These are phyloP conservation scores for Phymanthus crucifer DNA, from an alignment of 92 coral and sea anemone genomes.

Conservation along the genomic window DNA sequence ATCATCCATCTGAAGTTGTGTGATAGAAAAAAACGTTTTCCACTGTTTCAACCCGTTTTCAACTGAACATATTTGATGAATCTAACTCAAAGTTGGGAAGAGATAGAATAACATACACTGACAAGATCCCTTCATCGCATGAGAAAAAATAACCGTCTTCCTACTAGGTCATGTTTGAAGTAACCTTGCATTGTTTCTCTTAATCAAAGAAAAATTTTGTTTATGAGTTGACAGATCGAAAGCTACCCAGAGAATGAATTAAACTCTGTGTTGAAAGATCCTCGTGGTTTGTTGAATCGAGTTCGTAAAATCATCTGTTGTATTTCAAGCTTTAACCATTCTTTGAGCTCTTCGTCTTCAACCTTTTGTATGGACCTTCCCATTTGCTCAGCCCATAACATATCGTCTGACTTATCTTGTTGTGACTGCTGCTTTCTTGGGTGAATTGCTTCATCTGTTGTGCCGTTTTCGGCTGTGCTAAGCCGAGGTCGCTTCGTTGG, in stretches of 20 bases:
- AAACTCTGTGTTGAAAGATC: not conserved
- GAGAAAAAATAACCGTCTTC: too few species aligned
- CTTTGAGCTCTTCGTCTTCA: not conserved
- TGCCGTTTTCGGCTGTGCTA: not conserved
- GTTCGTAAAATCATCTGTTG: conserved; percentile 3
- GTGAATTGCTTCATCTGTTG: not conserved
- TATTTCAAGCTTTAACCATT: conserved; percentile 3
- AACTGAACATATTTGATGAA: too few species aligned
- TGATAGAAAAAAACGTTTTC: too few species aligned
- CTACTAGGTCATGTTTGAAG: too few species aligned
- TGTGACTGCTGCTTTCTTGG: not conserved
- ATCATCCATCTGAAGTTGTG: too few species aligned
- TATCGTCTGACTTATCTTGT: not conserved
- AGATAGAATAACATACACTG: too few species aligned
- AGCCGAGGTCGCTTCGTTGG: not conserved
- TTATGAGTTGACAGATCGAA: not conserved
- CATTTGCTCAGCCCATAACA: conserved; percentile 10
- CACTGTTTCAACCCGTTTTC: too few species aligned
- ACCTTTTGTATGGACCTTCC: conserved; percentile 3
- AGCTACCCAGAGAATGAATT: not conserved
- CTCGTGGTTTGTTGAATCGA: conserved; percentile 2
- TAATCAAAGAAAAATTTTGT: not conserved
- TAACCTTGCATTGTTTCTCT: too few species aligned
- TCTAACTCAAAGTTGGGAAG: too few species aligned
- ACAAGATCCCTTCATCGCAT: too few species aligned